Evolutionary conservation across 2,888 invertebrate genomes (phyloP), one percentile per base, ranked within the genome.

Genomic region (Erebia epiphron): DNA sequence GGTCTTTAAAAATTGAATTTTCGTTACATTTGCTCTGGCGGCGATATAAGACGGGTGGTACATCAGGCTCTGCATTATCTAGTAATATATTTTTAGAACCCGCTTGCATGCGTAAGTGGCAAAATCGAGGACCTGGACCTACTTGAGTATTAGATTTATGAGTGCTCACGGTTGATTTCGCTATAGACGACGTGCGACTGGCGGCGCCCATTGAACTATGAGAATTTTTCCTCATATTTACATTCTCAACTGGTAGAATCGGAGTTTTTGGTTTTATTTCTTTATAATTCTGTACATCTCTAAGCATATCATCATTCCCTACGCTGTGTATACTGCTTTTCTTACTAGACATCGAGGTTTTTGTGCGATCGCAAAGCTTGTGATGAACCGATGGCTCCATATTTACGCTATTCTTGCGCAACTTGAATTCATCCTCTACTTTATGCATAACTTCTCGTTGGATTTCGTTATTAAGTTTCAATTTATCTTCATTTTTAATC

Each of bases 71-170:
- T 49, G 96, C 96, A 79, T 97, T 97, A 85, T 97, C 97, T 35
- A 97, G 89, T 7, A 97, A 89, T 79, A 97, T 96, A 83, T 97
- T 97, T 82, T 96, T 97, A 13, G 96, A 96, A 8, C 96, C 97
- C 8, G 95, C 95, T 80, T 97, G 97, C 79, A 97, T 94, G 52
- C 96, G 94, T 81, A 97, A 94, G 67, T 97, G 96, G 80, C 97
- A 97, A 79, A 96, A 95, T 74, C 97, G 94, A 1, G 97, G 96
- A 1, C 97, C 97, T 13, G 94, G 94, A 1, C 94, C 94, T 0
- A 94, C 92, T 79, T 91, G 92, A 16, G 87, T 89, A 71, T 88
- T 91, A 60, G 92, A 93, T 78, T 92, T 93, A 69, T 93, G 93
- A 52, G 92, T 92, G 77, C 93, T 93, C 14, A 93, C 90, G 58